Conservation (phyloP, 2,888 invertebrate genomes). For the Meandrusa payeni region DNA sequence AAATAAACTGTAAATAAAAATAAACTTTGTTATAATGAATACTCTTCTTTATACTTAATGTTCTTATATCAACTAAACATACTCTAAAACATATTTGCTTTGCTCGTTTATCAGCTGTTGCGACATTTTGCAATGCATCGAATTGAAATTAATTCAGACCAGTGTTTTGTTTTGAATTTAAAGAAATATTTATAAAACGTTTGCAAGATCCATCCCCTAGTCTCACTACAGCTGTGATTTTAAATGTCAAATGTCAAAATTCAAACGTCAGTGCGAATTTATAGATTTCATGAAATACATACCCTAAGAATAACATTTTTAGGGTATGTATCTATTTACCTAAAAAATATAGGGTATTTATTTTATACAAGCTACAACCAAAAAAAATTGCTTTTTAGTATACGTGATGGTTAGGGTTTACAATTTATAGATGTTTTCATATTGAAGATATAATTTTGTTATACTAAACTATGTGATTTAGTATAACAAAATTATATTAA, state of each 20-base stretch:
- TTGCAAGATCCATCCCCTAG: neutral
- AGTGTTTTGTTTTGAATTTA: constrained; percentile 11
- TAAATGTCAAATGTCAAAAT: constrained; percentile 9
- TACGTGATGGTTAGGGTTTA: no score
- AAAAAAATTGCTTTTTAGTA: no score
- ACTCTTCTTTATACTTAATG: constrained; percentile 14
- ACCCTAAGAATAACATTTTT: no score
- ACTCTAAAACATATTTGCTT: constrained; percentile 76
- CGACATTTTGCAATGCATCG: constrained; percentile 45
- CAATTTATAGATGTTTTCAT: no score
- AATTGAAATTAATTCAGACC: neutral
- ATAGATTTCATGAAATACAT: no score
- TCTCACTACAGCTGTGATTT: constrained; percentile 15
- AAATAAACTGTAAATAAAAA: constrained; percentile 78
- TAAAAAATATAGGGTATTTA: no score
- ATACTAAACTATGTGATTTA: no score
- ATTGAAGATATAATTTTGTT: no score
- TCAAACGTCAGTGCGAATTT: constrained; percentile 2
- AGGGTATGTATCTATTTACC: no score
- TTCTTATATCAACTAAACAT: constrained; percentile 35
- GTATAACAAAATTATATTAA: no score
- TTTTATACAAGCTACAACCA: no score
- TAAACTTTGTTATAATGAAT: constrained; percentile 18
- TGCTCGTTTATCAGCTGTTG: constrained; percentile 70
- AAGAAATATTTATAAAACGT: no score